Base-by-base conservation (phyloP, 1,140 invertebrate genomes). In the Papilio polyxenes region DNA sequence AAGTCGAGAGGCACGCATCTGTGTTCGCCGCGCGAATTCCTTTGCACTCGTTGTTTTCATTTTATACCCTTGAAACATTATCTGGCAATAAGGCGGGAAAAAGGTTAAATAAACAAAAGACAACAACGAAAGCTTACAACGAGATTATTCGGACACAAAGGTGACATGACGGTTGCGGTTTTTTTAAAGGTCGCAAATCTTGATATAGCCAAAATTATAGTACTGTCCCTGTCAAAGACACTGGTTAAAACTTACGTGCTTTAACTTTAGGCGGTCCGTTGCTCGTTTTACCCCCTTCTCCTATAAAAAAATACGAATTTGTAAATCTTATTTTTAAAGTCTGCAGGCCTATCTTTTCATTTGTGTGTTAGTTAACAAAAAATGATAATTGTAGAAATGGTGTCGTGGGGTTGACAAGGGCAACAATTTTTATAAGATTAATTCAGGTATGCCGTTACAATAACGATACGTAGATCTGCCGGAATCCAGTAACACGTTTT, bases 401-500 rank as follows among this genome's bases (percentile, higher is more conserved):
- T 65, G 11, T 3, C 20, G 3, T 31, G 10, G 23, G 20, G 62
- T 65, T 31, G 20, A 23, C 3, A 65, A 65, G 20, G 23, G 11
- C 31, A 65, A 74, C 40, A 7, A 13, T 72, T 37, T 2, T 48
- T 4, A n/a, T 48, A 0, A 75, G 37, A 40, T 7, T 13, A 69
- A 69, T 69, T 69, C 65, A 69, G 13, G 65, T 15, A 69, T 69
- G 65, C 65, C 23, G 37, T 69, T 69, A 69, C 31, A 37, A 40
- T 69, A 69, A 69, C 31, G 31, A 40, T 69, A 69, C 65, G 23
- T 37, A 69, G 65, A 69, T 37, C 75, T 7, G 13, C 48, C 40
- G 89, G 92, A 90, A 93, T 93, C 84, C 84, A 59, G 31, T 69
- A 76, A 88, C 90, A 89, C 86, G 85, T 82, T 92, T 93, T 92